phyloP scores from a whole-genome alignment of 2,797 vertebrate genomes.

The Euthynnus affinis region DNA sequence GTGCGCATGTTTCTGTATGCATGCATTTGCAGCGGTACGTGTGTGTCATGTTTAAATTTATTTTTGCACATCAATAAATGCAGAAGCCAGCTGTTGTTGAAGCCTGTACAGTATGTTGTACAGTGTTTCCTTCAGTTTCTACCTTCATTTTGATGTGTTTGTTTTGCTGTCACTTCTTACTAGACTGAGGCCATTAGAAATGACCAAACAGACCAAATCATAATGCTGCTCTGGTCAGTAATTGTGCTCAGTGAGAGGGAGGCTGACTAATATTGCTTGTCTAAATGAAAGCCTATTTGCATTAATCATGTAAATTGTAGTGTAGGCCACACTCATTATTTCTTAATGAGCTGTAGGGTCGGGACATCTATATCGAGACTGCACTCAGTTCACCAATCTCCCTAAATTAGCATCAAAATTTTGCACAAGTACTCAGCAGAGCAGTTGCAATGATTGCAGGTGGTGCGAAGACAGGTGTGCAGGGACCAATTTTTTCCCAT shows the following conservation, averaged over 20 bases:
- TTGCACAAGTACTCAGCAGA: neutral
- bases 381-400: constrained; percentile 12
- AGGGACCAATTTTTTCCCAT: neutral
- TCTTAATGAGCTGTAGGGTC: constrained; percentile 47
- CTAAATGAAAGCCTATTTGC: constrained; percentile 48
- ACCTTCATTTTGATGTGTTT: neutral
- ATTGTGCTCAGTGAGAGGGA: constrained; percentile 10
- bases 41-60: constrained; percentile 32
- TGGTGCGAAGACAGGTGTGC: neutral
- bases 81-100: constrained; percentile 33
- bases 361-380: constrained; percentile 12
- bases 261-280: constrained; percentile 6
- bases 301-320: constrained; percentile 50
- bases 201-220: constrained; percentile 2
- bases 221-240: neutral
- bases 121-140: constrained; percentile 5
- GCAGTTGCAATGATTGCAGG: constrained; percentile 1
- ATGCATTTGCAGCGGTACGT: constrained; percentile 27
- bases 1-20: constrained; percentile 49
- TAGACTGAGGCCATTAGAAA: neutral
- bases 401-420: constrained; percentile 35
- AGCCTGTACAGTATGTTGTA: constrained; percentile 1
- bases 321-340: constrained; percentile 58
- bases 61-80: constrained; percentile 50
- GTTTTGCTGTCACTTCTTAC: neutral